These are phyloP conservation scores for Linnaemya vulpina DNA, from an alignment of 2,888 invertebrate genomes.

Conservation along the genomic window DNA sequence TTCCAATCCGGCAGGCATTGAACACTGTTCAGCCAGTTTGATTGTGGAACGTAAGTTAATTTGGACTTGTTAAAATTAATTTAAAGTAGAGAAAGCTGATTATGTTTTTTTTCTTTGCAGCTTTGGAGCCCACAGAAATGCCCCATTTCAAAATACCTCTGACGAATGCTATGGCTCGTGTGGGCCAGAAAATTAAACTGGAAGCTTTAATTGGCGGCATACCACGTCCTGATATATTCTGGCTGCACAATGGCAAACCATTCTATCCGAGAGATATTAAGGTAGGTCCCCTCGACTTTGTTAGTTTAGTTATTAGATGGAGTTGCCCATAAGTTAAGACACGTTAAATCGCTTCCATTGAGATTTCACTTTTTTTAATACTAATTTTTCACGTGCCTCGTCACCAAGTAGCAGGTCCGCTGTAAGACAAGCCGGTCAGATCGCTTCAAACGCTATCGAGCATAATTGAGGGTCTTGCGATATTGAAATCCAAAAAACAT, in stretches of 20 bases:
- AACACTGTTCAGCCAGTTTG: conserved; percentile 86
- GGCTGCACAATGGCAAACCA: conserved; percentile 88
- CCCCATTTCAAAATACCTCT: conserved; percentile 86
- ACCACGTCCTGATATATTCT: conserved; percentile 86
- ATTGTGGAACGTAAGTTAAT: conserved; percentile 87
- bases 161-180: conserved; percentile 88
- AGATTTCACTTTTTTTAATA: no score
- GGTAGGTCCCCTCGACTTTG: conserved; percentile 83
- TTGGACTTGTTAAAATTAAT: background rate
- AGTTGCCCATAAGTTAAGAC: no score
- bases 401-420: no score
- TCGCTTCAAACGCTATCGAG: no score
- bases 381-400: no score
- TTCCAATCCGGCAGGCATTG: conserved; percentile 87
- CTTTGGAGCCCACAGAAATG: conserved; percentile 86
- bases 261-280: conserved; percentile 86
- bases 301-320: no score
- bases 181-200: conserved; percentile 89
- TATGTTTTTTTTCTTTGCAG: conserved; percentile 77
- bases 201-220: conserved; percentile 88
- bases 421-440: no score
- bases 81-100: background rate
- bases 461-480: no score
- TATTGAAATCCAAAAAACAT: no score
- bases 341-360: background rate